Evolutionary conservation across 2,888 invertebrate species (phyloP), one percentile per base, ranked within the genome.

Genomic region (Mycogona germanica): DNA sequence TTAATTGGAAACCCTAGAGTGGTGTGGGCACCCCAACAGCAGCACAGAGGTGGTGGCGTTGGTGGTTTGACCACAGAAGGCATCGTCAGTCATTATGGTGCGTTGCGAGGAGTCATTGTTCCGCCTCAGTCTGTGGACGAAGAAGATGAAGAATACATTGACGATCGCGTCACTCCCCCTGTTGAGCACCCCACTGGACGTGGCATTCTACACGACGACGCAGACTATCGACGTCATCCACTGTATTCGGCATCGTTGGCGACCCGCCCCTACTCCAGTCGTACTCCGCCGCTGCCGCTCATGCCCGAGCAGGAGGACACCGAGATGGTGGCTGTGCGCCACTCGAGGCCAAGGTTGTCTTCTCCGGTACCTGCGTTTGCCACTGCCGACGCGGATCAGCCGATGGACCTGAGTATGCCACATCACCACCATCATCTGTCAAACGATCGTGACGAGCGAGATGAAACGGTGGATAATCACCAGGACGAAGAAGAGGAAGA

Each of bases 1-100:
- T 35, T 56, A 7, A 56, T 53, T 40, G 56, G 56, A 23, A 56
- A 53, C 42, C 56, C 44, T 3, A 44, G 44, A 23, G 44, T 44
- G 9, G 44, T 26, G 4, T 44, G 44, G 44, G 19, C 21, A 23
- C 12, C 44, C 9, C 23, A 21, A 7, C 40, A 12, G 40, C 40
- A 40, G 14, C 7, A 40, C 12, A 7, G 19, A 19, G 40, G 23
- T 6, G 7, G 19, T 5, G 2, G 40, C 14, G 19, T 21, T 7
- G 19, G 2, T 14, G 40, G 4, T 14, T 12, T 21, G 19, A 21
- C 19, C 40, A 40, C n/a, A n/a, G n/a, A n/a, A n/a, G n/a, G n/a
- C n/a, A n/a, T n/a, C n/a, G n/a, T n/a, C n/a, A n/a, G n/a, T n/a
- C n/a, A n/a, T n/a, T n/a, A n/a, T n/a, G n/a, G n/a, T n/a, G n/a